phyloP scores from a whole-genome alignment of 2,113 vertebrate species.

The Tragelaphus strepsiceros region DNA sequence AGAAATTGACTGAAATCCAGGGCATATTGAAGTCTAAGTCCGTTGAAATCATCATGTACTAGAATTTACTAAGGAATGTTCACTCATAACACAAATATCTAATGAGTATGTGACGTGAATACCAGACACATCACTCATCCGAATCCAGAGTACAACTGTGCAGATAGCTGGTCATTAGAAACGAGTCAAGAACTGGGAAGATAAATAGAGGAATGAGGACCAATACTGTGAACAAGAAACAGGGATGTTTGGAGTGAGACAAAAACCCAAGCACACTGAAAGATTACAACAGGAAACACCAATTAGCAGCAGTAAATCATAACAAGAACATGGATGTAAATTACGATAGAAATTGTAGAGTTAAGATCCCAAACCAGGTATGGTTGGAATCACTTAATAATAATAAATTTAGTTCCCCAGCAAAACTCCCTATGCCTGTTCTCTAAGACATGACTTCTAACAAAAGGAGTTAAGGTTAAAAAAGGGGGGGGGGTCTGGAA shows the following conservation, averaged over 20 bases:
- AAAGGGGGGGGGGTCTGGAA: not conserved
- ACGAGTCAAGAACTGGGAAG: not conserved
- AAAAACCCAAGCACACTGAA: not conserved
- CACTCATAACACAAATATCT: not conserved
- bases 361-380: not conserved
- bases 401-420: not conserved
- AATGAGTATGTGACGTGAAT: not conserved
- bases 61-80: not conserved
- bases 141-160: not conserved
- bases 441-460: not conserved
- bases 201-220: not conserved
- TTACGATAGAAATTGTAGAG: not conserved
- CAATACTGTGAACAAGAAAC: not conserved
- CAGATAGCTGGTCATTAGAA: not conserved
- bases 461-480: not conserved
- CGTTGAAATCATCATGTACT: not conserved
- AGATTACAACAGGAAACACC: not conserved
- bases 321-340: not conserved
- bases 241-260: not conserved
- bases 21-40: not conserved
- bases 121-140: not conserved
- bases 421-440: not conserved
- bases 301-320: not conserved
- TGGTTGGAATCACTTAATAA: not conserved
- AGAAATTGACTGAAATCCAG: not conserved